Conservation (phyloP, 2,888 invertebrate genomes). For the Tinea trinotella region DNA sequence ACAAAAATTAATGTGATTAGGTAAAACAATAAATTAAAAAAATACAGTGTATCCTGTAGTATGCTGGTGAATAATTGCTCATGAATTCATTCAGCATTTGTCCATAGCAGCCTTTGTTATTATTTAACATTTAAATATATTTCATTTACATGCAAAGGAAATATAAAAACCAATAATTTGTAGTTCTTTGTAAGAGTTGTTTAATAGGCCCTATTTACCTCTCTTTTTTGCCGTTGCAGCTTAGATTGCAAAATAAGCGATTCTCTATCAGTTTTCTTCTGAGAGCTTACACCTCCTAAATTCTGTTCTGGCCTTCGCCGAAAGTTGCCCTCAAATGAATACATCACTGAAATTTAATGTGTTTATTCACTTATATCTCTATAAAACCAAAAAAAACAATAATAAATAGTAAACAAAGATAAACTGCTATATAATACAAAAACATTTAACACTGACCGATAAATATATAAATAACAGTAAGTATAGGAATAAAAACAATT, state of each 20-base stretch:
- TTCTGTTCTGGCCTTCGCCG: conserved; percentile 90
- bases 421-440: conserved; percentile 21
- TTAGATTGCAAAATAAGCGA: conserved; percentile 85
- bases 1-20: too few relatives aligned
- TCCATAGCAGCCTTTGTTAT: too few relatives aligned
- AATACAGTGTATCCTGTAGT: too few relatives aligned
- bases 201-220: conserved; percentile 59
- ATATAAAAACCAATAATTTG: too few relatives aligned
- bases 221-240: conserved; percentile 88
- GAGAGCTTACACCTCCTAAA: conserved; percentile 87
- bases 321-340: conserved; percentile 92
- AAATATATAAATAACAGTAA: not conserved
- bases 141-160: too few relatives aligned
- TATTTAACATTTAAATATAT: too few relatives aligned
- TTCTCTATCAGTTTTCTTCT: conserved; percentile 77
- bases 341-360: conserved; percentile 56
- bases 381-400: not conserved
- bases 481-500: too few relatives aligned
- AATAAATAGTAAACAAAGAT: conserved; percentile 23
- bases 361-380: not conserved
- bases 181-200: too few relatives aligned
- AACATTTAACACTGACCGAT: not conserved
- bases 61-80: too few relatives aligned
- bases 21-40: too few relatives aligned
- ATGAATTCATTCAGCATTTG: too few relatives aligned